Conservation (phyloP, 2,888 invertebrate genomes). For the Coelinius sp. region DNA sequence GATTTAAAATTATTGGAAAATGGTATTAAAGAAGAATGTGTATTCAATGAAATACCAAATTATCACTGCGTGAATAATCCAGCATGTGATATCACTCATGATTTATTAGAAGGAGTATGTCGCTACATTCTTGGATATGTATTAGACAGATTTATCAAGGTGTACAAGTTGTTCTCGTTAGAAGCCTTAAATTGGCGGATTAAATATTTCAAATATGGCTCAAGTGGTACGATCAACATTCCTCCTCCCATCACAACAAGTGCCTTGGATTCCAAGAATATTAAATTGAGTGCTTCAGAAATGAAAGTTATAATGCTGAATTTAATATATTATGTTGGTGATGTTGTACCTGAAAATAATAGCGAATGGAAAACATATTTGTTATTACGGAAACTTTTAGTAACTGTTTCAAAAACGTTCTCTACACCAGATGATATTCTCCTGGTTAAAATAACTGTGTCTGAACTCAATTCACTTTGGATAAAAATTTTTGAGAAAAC, state of each 20-base stretch:
- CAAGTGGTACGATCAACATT: neutral
- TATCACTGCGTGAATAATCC: no score
- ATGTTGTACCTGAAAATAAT: neutral
- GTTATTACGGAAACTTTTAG: neutral
- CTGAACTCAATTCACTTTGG: neutral
- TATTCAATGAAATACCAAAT: no score
- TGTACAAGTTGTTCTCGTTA: no score
- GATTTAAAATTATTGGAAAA: no score
- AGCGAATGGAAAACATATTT: neutral
- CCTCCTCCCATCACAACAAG: neutral
- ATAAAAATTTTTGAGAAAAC: neutral
- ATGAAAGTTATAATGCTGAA: neutral
- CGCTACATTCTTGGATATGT: no score
- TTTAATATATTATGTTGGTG: neutral
- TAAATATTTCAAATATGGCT: neutral
- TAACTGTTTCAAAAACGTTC: neutral
- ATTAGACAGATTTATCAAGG: no score
- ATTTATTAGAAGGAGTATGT: no score
- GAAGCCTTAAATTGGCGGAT: neutral
- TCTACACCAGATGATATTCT: neutral
- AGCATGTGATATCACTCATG: no score
- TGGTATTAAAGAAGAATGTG: no score
- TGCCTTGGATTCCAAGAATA: neutral
- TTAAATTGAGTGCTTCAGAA: neutral
- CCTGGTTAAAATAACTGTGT: neutral